Evolutionary conservation across 2,888 invertebrate genomes (phyloP), one percentile per base, ranked within the genome.

Genomic region (Amblyjoppa fuscipennis): DNA sequence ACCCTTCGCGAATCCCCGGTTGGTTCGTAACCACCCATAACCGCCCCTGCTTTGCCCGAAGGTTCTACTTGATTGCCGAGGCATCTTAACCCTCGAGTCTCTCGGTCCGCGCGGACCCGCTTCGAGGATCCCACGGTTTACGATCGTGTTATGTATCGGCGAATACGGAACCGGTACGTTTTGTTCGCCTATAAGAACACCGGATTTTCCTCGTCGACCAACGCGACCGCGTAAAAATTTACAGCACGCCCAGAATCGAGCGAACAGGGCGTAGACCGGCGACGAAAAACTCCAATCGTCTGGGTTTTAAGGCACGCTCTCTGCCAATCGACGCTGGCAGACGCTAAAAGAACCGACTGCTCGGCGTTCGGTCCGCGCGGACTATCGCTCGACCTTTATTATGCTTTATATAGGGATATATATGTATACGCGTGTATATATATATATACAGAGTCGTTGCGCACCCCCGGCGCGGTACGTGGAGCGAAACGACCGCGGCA

Each of bases 51-150:
- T 92, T 92, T 92, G 93, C 92, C 92, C 91, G 92, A 91, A 93
- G 93, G 93, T 93, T 94, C 93, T 93, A 94, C 94, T 93, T 94
- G 94, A 94, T 94, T 93, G 94, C 93, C 92, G 91, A 93, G 93
- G 94, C 93, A 93, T 93, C 94, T 94, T 94, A 93, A 93, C 93
- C 93, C 93, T 92, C 93, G 87, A 84, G 83, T 82, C 66, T 68
- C 81, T 69, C 61, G 85, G 87, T 93, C 93, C 93, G 92, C 92
- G 92, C 92, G 93, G 93, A 92, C 88, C 20, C 51, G 28, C 51
- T 70, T 16, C 79, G 79, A 51, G 66, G 69, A 56, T 59, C 53
- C 41, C 66, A 16, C 25, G 38, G 5, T 16, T n/a, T 6, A n/a
- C 13, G 38, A 0, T 34, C n/a, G 45, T 7, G 13, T 16, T 11